Conservation (phyloP, 2,797 vertebrate genomes). For the Anguilla anguilla region DNA sequence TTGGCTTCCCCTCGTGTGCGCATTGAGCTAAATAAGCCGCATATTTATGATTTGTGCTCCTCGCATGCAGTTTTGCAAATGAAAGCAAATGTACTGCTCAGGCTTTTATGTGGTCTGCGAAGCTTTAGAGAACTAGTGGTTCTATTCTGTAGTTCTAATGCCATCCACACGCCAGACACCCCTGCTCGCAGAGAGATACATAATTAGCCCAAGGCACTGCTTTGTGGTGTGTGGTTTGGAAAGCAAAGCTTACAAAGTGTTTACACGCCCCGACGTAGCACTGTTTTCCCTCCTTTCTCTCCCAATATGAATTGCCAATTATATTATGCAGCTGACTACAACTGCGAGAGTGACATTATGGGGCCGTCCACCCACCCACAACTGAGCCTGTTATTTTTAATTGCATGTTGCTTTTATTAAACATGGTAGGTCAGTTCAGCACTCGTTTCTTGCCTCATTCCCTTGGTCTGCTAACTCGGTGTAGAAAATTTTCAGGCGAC, state of each 20-base stretch:
- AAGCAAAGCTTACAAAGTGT: not conserved
- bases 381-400: not conserved
- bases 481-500: not conserved
- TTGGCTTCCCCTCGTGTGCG: not conserved
- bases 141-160: not conserved
- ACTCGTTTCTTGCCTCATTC: not conserved
- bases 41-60: not conserved
- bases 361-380: no score
- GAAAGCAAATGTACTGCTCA: not conserved
- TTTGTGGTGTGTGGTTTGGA: slow-evolving; percentile 1
- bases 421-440: not conserved
- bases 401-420: not conserved
- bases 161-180: not conserved
- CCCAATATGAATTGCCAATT: not conserved
- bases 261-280: not conserved
- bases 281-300: not conserved
- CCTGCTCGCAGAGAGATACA: not conserved
- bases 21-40: not conserved
- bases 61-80: not conserved
- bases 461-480: not conserved
- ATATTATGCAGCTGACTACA: not conserved
- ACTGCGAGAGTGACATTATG: not conserved
- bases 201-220: not conserved
- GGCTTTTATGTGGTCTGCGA: slow-evolving; percentile 7
- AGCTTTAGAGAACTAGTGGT: not conserved